Evolutionary conservation across 2,797 vertebrate genomes (phyloP).

Genomic region (Coendou prehensilis): DNA sequence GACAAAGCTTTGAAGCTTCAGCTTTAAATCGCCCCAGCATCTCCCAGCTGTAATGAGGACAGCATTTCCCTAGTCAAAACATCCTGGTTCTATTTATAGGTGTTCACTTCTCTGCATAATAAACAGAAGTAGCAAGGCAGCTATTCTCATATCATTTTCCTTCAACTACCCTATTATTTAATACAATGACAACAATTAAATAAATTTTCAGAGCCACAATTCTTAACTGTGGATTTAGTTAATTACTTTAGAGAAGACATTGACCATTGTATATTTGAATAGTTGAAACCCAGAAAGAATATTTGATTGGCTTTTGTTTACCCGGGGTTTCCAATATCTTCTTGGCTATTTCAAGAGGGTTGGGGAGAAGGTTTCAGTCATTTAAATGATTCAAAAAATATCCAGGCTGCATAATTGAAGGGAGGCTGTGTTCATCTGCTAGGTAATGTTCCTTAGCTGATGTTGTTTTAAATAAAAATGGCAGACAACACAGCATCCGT

Average conservation of each 20-base stretch:
- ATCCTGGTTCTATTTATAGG: conserved; percentile 82
- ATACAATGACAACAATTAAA: conserved; percentile 65
- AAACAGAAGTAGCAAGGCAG: conserved; percentile 72
- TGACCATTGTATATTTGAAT: conserved; percentile 47
- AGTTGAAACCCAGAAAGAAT: conserved; percentile 44
- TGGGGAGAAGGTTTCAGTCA: conserved; percentile 24
- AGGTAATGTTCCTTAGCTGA: conserved; percentile 68
- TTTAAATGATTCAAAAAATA: conserved; percentile 78
- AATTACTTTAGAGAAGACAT: conserved; percentile 73
- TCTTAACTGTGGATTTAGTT: conserved; percentile 37
- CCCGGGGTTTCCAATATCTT: conserved; percentile 41
- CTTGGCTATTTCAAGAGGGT: conserved; percentile 15
- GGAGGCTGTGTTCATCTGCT: conserved; percentile 64
- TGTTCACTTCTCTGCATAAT: conserved; percentile 76
- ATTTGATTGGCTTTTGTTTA: conserved; percentile 78
- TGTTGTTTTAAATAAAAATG: conserved; percentile 74
- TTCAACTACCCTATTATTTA: conserved; percentile 51
- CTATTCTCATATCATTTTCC: conserved; percentile 66
- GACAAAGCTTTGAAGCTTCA: conserved; percentile 81
- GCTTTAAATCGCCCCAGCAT: conserved; percentile 75
- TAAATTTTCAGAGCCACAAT: conserved; percentile 38
- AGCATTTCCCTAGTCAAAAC: conserved; percentile 84
- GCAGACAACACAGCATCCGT: conserved; percentile 69
- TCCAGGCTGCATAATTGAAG: conserved; percentile 56
- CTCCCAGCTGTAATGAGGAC: conserved; percentile 79